Evolutionary conservation across 2,888 invertebrate genomes (phyloP).

Genomic region (Carabus problematicus): DNA sequence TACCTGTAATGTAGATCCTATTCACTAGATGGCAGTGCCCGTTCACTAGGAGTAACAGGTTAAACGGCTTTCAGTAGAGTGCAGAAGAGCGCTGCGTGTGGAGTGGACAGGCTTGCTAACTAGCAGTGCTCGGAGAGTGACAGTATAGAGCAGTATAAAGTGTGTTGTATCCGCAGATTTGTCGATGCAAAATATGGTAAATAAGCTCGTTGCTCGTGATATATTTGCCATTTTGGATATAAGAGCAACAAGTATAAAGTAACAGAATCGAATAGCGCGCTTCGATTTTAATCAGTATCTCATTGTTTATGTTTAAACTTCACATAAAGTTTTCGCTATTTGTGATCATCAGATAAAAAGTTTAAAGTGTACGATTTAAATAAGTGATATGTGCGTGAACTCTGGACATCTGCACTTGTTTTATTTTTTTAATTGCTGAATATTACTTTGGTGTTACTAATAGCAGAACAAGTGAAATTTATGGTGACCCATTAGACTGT

Average conservation of each 20-base stretch:
- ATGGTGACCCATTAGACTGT: no score
- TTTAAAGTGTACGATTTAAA: constrained; percentile 37
- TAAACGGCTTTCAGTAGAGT: no score
- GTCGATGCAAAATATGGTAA: neutral
- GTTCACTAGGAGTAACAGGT: no score
- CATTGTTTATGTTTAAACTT: constrained; percentile 5
- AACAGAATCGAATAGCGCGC: no score
- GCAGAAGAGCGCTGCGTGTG: no score
- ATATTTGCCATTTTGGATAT: constrained; percentile 4
- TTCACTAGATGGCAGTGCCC: no score
- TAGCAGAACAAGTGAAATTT: no score
- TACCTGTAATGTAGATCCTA: no score
- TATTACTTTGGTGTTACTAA: constrained; percentile 8
- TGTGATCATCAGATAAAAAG: constrained; percentile 36
- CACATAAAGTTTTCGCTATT: constrained; percentile 20
- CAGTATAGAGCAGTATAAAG: neutral
- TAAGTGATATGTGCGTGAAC: constrained; percentile 37
- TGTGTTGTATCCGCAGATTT: neutral
- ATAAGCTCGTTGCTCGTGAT: neutral
- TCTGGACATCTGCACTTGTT: constrained; percentile 37
- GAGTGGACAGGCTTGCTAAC: constrained; percentile 1
- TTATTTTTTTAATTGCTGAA: constrained; percentile 34
- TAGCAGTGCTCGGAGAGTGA: neutral
- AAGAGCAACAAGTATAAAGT: no score
- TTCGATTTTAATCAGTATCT: no score